Evolutionary conservation across 2,797 vertebrate genomes (phyloP).

Genomic region (Clarias fuscus): DNA sequence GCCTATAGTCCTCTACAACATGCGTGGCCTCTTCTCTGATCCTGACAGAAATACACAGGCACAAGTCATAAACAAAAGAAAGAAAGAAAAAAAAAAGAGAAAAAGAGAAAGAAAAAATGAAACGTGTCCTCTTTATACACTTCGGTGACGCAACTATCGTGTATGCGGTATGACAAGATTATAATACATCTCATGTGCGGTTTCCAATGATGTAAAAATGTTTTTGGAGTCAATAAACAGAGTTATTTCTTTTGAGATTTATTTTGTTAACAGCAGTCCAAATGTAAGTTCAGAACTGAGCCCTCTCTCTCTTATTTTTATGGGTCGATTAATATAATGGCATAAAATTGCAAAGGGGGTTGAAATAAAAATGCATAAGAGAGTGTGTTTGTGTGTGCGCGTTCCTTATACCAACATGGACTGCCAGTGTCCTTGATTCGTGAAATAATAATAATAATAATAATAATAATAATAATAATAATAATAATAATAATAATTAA

Average conservation of each 20-base stretch:
- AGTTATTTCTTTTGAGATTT: slow-evolving; percentile 66
- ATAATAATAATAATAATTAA: slow-evolving; percentile 21
- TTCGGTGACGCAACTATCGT: slow-evolving; percentile 75
- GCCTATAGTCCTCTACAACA: slow-evolving; percentile 91
- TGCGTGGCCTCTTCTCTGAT: slow-evolving; percentile 78
- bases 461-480: slow-evolving; percentile 31
- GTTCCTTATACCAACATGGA: slow-evolving; percentile 47
- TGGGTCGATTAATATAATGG: slow-evolving; percentile 38
- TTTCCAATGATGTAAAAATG: slow-evolving; percentile 74
- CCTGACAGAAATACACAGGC: slow-evolving; percentile 90
- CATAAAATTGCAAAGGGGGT: slow-evolving; percentile 27
- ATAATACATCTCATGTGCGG: slow-evolving; percentile 86
- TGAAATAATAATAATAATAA: slow-evolving; percentile 10
- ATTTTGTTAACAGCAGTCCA: slow-evolving; percentile 67
- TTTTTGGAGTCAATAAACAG: slow-evolving; percentile 77
- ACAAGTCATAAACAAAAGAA: slow-evolving; percentile 87
- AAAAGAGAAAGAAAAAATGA: slow-evolving; percentile 47
- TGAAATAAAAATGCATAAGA: slow-evolving; percentile 44
- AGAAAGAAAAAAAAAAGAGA: slow-evolving; percentile 57
- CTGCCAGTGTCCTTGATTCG: slow-evolving; percentile 35
- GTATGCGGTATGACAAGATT: slow-evolving; percentile 73
- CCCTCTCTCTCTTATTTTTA: background rate
- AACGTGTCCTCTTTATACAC: slow-evolving; percentile 90
- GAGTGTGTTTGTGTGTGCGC: slow-evolving; percentile 9
- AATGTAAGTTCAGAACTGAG: slow-evolving; percentile 5